Conservation (phyloP, 2,888 invertebrate genomes). For the Leucophenga maculata region DNA sequence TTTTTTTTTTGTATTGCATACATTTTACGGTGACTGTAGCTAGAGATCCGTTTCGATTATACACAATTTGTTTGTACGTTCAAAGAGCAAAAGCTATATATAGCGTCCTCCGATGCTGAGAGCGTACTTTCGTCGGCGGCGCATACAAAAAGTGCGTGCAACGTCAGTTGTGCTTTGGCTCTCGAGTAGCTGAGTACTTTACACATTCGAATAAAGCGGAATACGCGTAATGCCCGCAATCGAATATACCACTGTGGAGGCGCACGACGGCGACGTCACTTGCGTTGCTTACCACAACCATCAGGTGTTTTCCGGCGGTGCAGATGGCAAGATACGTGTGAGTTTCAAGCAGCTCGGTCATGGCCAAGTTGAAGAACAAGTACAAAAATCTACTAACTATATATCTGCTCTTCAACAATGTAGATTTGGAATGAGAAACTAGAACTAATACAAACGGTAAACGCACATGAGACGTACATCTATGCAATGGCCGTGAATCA, state of each 20-base stretch:
- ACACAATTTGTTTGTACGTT: constrained; percentile 20
- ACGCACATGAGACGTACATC: constrained; percentile 69
- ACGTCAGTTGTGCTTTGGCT: constrained; percentile 42
- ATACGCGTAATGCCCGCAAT: constrained; percentile 50
- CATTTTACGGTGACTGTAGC: background rate
- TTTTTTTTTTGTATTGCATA: no score
- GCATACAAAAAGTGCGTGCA: background rate
- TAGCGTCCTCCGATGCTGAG: constrained; percentile 29
- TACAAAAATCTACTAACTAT: no score
- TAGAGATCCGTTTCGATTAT: constrained; percentile 29
- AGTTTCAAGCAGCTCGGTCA: no score
- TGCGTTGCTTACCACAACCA: constrained; percentile 62
- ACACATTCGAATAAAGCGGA: background rate
- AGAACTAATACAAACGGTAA: constrained; percentile 62
- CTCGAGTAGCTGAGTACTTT: background rate
- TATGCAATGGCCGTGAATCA: constrained; percentile 67
- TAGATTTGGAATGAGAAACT: constrained; percentile 71
- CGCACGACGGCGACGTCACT: constrained; percentile 70
- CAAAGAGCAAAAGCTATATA: constrained; percentile 43
- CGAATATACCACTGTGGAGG: constrained; percentile 61
- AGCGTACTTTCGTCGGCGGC: background rate
- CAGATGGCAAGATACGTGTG: constrained; percentile 72
- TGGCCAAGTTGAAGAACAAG: no score
- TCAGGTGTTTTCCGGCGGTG: constrained; percentile 69
- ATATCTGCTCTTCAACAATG: no score